Evolutionary conservation across 2,888 invertebrate species (phyloP).

Genomic region (Mesoligia furuncula): DNA sequence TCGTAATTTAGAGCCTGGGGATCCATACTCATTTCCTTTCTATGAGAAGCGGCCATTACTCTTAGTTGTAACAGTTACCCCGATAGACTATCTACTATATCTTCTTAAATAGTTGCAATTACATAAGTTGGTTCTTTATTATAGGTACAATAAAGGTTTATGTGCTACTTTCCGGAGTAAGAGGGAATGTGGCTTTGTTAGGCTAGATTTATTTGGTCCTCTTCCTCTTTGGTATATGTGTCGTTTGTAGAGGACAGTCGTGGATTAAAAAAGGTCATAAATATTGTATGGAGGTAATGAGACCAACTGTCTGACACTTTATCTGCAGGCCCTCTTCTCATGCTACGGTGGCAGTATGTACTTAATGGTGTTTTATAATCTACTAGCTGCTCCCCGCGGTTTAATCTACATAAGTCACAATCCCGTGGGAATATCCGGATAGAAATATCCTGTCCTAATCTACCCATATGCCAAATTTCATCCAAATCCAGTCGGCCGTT

Average conservation of each 20-base stretch:
- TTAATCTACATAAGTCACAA: too few relatives aligned
- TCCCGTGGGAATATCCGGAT: too few relatives aligned
- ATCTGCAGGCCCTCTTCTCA: not conserved
- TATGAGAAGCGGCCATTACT: not conserved
- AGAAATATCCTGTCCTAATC: too few relatives aligned
- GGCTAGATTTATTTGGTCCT: slow-evolving; percentile 50
- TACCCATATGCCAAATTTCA: too few relatives aligned
- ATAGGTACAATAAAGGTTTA: slow-evolving; percentile 40
- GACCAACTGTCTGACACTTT: not conserved
- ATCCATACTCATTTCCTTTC: not conserved
- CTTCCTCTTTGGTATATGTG: slow-evolving; percentile 23
- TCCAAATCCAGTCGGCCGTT: too few relatives aligned
- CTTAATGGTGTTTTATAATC: too few relatives aligned
- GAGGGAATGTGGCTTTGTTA: slow-evolving; percentile 38
- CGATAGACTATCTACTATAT: slow-evolving; percentile 5
- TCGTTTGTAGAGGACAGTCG: not conserved
- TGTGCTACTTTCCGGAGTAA: slow-evolving; percentile 26
- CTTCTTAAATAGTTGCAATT: slow-evolving; percentile 24
- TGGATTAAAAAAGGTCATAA: slow-evolving; percentile 9
- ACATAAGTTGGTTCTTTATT: slow-evolving; percentile 39
- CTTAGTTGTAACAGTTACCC: not conserved
- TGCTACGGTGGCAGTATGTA: too few relatives aligned
- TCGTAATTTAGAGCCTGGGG: too few relatives aligned
- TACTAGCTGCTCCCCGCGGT: too few relatives aligned
- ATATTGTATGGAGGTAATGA: not conserved